These are phyloP conservation scores for Conger conger DNA, from an alignment of 2,113 vertebrate species.

Conservation along the genomic window DNA sequence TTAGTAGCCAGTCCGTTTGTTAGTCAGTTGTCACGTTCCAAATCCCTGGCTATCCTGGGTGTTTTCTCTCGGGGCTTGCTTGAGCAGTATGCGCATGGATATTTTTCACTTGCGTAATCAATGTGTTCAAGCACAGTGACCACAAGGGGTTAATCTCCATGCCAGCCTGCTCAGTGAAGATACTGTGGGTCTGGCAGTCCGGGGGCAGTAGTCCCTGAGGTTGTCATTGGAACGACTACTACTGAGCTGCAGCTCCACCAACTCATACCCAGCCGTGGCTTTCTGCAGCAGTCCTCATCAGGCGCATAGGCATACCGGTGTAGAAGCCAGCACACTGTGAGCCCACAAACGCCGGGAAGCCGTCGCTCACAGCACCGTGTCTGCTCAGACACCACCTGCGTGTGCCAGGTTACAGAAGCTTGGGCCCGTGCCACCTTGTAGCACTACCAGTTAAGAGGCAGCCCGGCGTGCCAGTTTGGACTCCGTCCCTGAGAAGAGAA, in stretches of 20 bases:
- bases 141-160: background rate
- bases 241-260: no score
- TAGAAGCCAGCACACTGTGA: background rate
- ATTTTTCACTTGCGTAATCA: background rate
- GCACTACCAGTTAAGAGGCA: constrained; percentile 11
- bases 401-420: background rate
- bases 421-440: constrained; percentile 3
- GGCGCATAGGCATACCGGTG: background rate
- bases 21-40: background rate
- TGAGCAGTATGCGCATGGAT: background rate
- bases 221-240: background rate
- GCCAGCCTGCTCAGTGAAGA: background rate
- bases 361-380: background rate
- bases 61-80: background rate
- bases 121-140: background rate
- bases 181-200: background rate
- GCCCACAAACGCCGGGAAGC: background rate
- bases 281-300: background rate
- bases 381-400: background rate
- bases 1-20: background rate
- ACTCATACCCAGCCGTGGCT: background rate
- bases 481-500: background rate
- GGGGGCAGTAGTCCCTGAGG: background rate
- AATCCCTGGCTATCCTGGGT: background rate
- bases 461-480: background rate